Evolutionary conservation across 2,797 vertebrate genomes (phyloP).

Genomic region (Cuculus canorus): DNA sequence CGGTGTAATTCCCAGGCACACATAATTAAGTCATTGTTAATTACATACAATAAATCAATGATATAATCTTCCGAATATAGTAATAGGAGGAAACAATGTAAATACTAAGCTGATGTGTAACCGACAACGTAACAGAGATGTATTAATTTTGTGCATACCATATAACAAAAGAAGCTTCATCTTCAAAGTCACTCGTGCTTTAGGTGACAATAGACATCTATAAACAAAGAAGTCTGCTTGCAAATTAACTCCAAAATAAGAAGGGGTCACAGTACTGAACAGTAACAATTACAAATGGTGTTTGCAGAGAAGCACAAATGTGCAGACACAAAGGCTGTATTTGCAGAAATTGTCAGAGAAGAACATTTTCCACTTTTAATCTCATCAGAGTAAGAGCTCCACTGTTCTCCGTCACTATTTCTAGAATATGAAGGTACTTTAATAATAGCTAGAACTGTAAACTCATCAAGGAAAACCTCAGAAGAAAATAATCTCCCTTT

Average conservation of each 20-base stretch:
- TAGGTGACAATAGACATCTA: neutral
- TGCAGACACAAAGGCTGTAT: neutral
- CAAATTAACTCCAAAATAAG: neutral
- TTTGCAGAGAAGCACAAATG: neutral
- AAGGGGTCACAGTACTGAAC: neutral
- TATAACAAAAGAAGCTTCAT: neutral
- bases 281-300: neutral
- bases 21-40: neutral
- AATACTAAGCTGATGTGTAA: neutral
- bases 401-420: neutral
- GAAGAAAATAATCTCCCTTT: neutral
- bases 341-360: neutral
- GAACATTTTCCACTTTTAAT: neutral
- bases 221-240: neutral
- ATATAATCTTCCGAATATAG: neutral
- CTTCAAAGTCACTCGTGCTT: neutral
- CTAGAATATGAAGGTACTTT: neutral
- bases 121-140: neutral
- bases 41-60: neutral
- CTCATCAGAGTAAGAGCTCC: neutral
- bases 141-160: neutral
- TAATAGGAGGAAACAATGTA: neutral
- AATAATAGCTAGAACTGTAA: neutral
- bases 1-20: neutral
- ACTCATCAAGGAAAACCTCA: conserved; percentile 3